phyloP scores from a whole-genome alignment of 2,113 vertebrate species.

The Drymodes brunneopygia region DNA sequence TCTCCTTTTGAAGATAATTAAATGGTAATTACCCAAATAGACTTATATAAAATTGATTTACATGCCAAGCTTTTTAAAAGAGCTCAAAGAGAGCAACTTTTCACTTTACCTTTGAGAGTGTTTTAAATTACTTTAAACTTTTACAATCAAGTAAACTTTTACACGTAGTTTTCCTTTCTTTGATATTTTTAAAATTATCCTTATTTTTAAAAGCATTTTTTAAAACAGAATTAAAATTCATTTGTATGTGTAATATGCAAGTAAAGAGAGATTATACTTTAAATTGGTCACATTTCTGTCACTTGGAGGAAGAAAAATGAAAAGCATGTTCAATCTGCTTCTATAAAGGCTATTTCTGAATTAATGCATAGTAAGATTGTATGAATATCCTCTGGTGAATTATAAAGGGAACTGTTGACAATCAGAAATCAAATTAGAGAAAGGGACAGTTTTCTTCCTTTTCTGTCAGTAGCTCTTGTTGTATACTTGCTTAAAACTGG shows the following conservation, averaged over 20 bases:
- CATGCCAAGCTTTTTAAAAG: not conserved
- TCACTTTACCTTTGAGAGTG: conserved; percentile 23
- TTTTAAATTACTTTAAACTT: conserved; percentile 45
- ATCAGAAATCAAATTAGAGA: not conserved
- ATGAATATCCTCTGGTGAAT: not conserved
- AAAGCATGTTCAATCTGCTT: not conserved
- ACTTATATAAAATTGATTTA: not conserved
- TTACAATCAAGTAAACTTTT: conserved; percentile 5
- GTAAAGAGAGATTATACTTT: not conserved
- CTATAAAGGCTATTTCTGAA: not conserved
- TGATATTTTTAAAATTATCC: not conserved
- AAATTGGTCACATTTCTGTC: conserved; percentile 51
- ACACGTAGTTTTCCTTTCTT: not conserved
- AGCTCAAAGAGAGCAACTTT: not conserved
- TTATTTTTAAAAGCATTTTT: not conserved
- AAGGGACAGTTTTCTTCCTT: not conserved
- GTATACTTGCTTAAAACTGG: not conserved
- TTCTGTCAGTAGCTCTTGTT: not conserved
- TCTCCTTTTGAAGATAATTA: not conserved
- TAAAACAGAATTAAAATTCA: not conserved
- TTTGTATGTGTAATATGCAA: not conserved
- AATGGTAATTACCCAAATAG: not conserved
- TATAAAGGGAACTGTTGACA: not conserved
- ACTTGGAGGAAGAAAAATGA: conserved; percentile 48
- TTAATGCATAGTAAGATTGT: not conserved